phyloP scores from a whole-genome alignment of 1,140 invertebrate genomes.

The Laupala kohalensis region DNA sequence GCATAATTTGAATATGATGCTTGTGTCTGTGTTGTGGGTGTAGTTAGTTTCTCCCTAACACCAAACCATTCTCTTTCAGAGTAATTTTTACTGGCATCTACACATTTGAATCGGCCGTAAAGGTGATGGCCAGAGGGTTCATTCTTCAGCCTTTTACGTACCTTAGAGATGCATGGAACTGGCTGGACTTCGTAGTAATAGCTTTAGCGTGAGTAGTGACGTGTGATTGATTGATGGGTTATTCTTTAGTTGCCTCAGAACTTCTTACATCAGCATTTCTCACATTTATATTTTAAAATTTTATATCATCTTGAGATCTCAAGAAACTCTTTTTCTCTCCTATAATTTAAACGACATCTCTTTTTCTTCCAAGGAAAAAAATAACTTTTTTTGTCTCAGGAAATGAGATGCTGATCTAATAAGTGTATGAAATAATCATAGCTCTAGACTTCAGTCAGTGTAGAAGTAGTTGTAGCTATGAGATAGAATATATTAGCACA shows the following conservation, averaged over 20 bases:
- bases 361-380: no score
- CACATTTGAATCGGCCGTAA: slow-evolving; percentile 96
- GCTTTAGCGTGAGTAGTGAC: slow-evolving; percentile 89
- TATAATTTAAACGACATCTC: no score
- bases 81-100: slow-evolving; percentile 99
- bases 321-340: no score
- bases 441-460: neutral
- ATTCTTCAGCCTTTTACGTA: slow-evolving; percentile 98
- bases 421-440: neutral
- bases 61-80: slow-evolving; percentile 48
- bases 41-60: slow-evolving; percentile 9
- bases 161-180: slow-evolving; percentile 99
- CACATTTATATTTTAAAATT: no score
- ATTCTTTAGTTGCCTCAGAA: neutral
- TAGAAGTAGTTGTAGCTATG: neutral
- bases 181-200: slow-evolving; percentile 99
- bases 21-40: neutral
- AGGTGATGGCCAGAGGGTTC: slow-evolving; percentile 98
- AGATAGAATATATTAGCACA: neutral
- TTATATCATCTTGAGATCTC: no score
- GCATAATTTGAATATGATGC: neutral
- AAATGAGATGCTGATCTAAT: neutral
- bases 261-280: neutral
- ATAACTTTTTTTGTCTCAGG: neutral
- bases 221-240: slow-evolving; percentile 1